Percentiles rank a stretch among this genome's conserved stretches.
These are phyloP conservation scores for Dasyurus viverrinus DNA, from an alignment of 2,113 vertebrate genomes.

Conservation along the genomic window DNA sequence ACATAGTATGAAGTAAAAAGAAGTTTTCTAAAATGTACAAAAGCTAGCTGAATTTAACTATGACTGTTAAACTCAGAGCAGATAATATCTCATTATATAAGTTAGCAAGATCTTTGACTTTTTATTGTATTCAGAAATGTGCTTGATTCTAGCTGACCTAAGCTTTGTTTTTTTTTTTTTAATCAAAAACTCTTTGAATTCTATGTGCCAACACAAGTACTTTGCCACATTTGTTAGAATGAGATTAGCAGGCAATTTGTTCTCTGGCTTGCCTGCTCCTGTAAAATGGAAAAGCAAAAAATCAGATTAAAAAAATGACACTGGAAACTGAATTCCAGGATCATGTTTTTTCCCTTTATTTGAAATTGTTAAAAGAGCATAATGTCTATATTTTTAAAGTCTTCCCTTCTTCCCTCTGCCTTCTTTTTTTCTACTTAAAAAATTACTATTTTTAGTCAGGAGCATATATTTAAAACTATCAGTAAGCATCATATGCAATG, in stretches of 20 bases:
- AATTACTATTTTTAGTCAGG: background rate
- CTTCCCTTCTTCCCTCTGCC: too few relatives aligned
- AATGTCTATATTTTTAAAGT: background rate
- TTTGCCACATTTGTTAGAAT: constrained; percentile 4
- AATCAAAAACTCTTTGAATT: constrained; percentile 32
- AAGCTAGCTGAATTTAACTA: background rate
- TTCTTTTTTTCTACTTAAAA: background rate
- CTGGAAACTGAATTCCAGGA: background rate
- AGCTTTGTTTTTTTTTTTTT: background rate
- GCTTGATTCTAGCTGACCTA: background rate
- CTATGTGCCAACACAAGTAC: background rate
- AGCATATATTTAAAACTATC: too few relatives aligned
- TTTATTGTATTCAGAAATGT: constrained; percentile 6
- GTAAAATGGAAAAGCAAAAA: background rate
- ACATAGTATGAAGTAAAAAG: background rate
- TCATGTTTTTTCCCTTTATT: background rate
- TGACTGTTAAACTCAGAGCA: background rate
- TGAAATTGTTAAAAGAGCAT: background rate
- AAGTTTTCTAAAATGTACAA: background rate
- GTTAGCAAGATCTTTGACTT: background rate
- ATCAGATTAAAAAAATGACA: background rate
- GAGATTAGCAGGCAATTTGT: constrained; percentile 4
- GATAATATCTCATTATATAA: background rate
- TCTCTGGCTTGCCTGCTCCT: background rate
- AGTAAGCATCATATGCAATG: too few relatives aligned